These are phyloP conservation scores for Lymantria monacha DNA, from an alignment of 2,888 invertebrate genomes.

Conservation along the genomic window DNA sequence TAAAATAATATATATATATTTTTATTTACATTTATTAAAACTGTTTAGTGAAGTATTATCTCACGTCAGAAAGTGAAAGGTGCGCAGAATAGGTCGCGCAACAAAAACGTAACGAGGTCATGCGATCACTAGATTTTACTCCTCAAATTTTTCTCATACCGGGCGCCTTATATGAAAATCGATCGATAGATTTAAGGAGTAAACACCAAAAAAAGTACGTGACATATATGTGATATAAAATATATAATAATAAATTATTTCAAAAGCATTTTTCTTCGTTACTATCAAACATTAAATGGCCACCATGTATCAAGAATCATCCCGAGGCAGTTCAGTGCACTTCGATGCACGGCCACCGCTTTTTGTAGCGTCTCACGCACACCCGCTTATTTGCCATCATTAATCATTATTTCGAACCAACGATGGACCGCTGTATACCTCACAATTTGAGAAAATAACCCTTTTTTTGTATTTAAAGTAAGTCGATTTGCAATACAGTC, in stretches of 20 bases:
- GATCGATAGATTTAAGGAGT: no score
- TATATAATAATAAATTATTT: not conserved
- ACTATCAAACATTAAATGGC: constrained; percentile 28
- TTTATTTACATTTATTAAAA: no score
- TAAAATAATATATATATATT: no score
- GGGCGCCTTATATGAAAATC: no score
- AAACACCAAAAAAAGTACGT: no score
- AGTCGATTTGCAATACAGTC: constrained; percentile 49
- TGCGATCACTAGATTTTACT: no score
- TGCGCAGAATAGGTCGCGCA: no score
- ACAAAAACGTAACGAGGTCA: no score
- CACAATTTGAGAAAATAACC: constrained; percentile 79
- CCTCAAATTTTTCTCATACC: no score
- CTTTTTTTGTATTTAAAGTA: constrained; percentile 67
- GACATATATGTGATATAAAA: no score
- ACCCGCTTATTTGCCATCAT: constrained; percentile 82
- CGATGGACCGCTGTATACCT: constrained; percentile 59
- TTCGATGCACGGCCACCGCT: constrained; percentile 50
- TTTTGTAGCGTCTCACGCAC: constrained; percentile 63
- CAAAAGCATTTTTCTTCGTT: constrained; percentile 23
- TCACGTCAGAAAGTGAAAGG: no score
- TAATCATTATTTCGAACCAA: constrained; percentile 80
- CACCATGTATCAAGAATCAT: constrained; percentile 31
- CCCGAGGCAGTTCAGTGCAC: constrained; percentile 62
- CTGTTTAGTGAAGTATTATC: no score